Evolutionary conservation across 2,888 invertebrate species (phyloP).

Genomic region (Rhingia rostrata): DNA sequence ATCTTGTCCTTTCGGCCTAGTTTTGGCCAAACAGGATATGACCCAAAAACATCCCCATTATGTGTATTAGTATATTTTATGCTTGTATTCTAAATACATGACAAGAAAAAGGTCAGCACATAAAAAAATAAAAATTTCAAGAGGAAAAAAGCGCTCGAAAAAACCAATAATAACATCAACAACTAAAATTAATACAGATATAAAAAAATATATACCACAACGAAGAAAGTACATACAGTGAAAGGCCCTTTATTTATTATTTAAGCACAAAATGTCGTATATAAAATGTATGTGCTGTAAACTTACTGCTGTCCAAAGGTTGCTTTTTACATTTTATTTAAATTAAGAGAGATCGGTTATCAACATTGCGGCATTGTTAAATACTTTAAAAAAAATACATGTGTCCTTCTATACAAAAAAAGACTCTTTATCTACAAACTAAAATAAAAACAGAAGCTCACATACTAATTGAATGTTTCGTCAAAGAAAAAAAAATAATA

Average conservation of each 20-base stretch:
- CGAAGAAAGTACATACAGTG: neutral
- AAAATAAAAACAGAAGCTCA: too few species aligned
- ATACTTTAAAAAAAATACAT: neutral
- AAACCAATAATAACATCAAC: conserved; percentile 3
- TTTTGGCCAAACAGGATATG: conserved; percentile 18
- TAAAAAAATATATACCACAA: neutral
- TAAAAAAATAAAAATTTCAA: conserved; percentile 7
- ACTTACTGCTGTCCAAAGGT: neutral
- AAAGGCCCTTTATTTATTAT: conserved; percentile 14
- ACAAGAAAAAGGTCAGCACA: conserved; percentile 2
- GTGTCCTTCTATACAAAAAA: neutral
- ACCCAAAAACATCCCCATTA: conserved; percentile 10
- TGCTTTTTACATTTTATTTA: neutral
- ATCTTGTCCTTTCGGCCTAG: conserved; percentile 29
- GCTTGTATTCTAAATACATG: neutral
- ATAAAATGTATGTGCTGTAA: neutral
- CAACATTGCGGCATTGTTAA: neutral
- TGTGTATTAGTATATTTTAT: neutral
- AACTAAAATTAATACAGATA: neutral
- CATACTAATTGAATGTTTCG: too few species aligned
- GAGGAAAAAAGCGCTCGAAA: conserved; percentile 5
- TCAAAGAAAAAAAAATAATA: too few species aligned
- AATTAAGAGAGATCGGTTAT: neutral
- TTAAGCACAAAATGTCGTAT: conserved; percentile 7
- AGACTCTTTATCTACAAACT: too few species aligned